Evolutionary conservation across 2,888 invertebrate genomes (phyloP), one percentile per base, ranked within the genome.

Genomic region (Eulithis prunata): DNA sequence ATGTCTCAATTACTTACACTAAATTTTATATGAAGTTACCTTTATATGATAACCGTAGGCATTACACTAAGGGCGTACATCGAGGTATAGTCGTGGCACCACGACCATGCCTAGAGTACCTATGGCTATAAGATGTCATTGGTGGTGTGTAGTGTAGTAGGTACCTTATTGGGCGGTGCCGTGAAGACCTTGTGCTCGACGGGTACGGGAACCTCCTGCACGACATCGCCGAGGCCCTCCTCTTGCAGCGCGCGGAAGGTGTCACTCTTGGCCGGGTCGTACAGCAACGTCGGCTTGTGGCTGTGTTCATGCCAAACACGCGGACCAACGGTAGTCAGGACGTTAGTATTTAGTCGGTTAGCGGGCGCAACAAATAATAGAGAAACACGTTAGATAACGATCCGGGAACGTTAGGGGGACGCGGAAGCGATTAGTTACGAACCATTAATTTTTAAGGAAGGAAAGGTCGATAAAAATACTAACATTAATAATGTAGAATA

Each of bases 201-300:
- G 72, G 97, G 96, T 78, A 94, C 93, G 75, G 94, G 94, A 78
- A 96, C 95, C 90, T 96, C 96, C 70, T 95, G 95, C 75, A 95
- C 92, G 62, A 89, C 86, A 83, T 94, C 95, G 71, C 95, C 96
- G 57, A 94, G 88, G 76, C 95, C 95, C 75, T 95, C 95, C 89
- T 97, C 97, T 89, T 97, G 96, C 72, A 98, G 95, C 81, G 96
- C 97, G 94, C 96, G 96, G 94, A 95, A 97, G 66, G 97, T 97
- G 89, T 97, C 97, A 84, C 97, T 97, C 94, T 96, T 96, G 86
- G 96, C 96, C 77, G 97, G 97, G 94, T 98, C 97, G 94, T 96
- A 98, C 85, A 94, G 95, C 85, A 95, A 90, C 74, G 96, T 95
- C 88, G 95, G 95, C 94, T 95, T 95, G 88, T 92, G 89, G 81